Conservation (phyloP, 2,797 vertebrate species). For the Scolopax rusticola region DNA sequence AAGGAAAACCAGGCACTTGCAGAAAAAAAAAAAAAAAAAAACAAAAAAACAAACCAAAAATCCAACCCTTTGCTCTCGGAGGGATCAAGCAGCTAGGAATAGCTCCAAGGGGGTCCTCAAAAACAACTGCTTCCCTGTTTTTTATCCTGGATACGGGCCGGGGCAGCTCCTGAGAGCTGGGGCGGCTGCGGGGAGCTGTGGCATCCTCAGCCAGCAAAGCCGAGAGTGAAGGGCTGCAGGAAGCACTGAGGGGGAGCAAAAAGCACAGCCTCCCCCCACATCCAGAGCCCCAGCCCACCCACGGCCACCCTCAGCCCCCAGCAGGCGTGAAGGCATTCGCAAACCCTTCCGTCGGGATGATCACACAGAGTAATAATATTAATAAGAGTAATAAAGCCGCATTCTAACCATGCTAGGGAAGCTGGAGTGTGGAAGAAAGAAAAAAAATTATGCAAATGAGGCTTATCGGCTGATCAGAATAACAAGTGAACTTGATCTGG, state of each 20-base stretch:
- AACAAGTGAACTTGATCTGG: slow-evolving; percentile 41
- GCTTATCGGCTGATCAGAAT: slow-evolving; percentile 45
- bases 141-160: not conserved
- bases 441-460: not conserved
- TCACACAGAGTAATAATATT: fast-evolving
- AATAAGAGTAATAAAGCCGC: not conserved
- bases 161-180: not conserved
- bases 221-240: not conserved
- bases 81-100: not conserved
- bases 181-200: not conserved
- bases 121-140: not conserved
- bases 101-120: not conserved
- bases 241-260: not conserved
- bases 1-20: not conserved
- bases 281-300: not conserved
- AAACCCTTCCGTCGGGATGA: fast-evolving
- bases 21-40: not conserved
- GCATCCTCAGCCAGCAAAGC: not conserved
- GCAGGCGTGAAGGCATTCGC: fast-evolving
- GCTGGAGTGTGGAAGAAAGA: not conserved
- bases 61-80: not conserved
- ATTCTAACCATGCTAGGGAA: fast-evolving
- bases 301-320: not conserved
- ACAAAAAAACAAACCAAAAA: not conserved
- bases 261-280: fast-evolving